Evolutionary conservation across 2,797 vertebrate genomes (phyloP).

Genomic region (Distichodus sexfasciatus): DNA sequence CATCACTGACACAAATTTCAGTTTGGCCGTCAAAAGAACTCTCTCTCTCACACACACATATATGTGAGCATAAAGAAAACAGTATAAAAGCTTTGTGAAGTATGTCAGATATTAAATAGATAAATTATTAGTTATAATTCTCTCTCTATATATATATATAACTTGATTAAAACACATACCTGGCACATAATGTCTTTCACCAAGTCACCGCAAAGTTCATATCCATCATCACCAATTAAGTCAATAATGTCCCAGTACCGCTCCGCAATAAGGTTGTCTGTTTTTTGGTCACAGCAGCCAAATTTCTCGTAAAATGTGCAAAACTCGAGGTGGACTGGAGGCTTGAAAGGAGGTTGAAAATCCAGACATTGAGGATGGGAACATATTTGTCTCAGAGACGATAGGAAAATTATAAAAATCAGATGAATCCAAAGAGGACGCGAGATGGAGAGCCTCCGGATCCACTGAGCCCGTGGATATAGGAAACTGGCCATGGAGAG

Average conservation of each 20-base stretch:
- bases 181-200: conserved; percentile 85
- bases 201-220: conserved; percentile 68
- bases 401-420: conserved; percentile 18
- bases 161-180: conserved; percentile 61
- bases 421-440: neutral
- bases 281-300: conserved; percentile 81
- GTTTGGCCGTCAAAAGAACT: too few species aligned
- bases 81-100: too few species aligned
- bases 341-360: conserved; percentile 79
- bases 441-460: neutral
- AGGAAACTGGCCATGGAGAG: conserved; percentile 49
- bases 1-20: too few species aligned
- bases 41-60: too few species aligned
- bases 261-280: conserved; percentile 74
- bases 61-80: too few species aligned
- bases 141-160: too few species aligned
- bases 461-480: conserved; percentile 24
- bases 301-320: conserved; percentile 79
- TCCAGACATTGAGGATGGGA: conserved; percentile 85
- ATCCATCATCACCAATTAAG: conserved; percentile 60
- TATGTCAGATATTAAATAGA: too few species aligned
- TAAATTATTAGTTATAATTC: too few species aligned
- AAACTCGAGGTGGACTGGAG: conserved; percentile 75
- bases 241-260: conserved; percentile 79
- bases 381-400: conserved; percentile 47